phyloP scores from a whole-genome alignment of 1,140 invertebrate genomes.

The Zaprionus africanus region DNA sequence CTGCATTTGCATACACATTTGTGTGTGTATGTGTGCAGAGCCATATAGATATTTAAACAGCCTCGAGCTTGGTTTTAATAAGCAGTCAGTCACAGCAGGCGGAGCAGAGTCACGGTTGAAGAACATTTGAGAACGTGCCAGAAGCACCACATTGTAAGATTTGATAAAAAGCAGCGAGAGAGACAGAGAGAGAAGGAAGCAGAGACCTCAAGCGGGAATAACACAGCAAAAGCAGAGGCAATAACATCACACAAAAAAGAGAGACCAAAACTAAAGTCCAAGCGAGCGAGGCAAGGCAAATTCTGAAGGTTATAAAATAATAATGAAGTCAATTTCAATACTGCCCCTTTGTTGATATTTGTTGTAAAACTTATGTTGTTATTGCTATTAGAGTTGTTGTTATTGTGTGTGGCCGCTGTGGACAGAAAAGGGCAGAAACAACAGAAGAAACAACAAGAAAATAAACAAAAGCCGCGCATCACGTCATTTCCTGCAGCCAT shows the following conservation, averaged over 20 bases:
- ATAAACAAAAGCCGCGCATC: slow-evolving; percentile 65
- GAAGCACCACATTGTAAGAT: slow-evolving; percentile 72
- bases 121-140: slow-evolving; percentile 68
- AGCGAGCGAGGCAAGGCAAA: slow-evolving; percentile 33
- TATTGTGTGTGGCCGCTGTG: slow-evolving; percentile 33
- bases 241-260: slow-evolving; percentile 8
- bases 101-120: slow-evolving; percentile 3
- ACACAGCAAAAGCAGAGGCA: slow-evolving; percentile 1
- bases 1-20: slow-evolving; percentile 42
- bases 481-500: slow-evolving; percentile 79
- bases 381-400: slow-evolving; percentile 47
- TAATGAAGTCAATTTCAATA: slow-evolving; percentile 81
- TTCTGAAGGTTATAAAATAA: slow-evolving; percentile 67
- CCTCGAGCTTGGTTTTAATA: slow-evolving; percentile 68
- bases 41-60: slow-evolving; percentile 37
- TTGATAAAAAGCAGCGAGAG: slow-evolving; percentile 58
- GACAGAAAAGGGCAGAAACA: slow-evolving; percentile 61
- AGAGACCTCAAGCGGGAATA: background rate
- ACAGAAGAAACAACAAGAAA: slow-evolving; percentile 38
- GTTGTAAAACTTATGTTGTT: slow-evolving; percentile 54
- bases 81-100: slow-evolving; percentile 47
- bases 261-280: slow-evolving; percentile 41
- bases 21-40: slow-evolving; percentile 5
- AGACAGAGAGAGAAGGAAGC: background rate
- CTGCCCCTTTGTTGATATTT: slow-evolving; percentile 46